phyloP scores from a whole-genome alignment of 2,888 invertebrate species.

The Sesia apiformis region DNA sequence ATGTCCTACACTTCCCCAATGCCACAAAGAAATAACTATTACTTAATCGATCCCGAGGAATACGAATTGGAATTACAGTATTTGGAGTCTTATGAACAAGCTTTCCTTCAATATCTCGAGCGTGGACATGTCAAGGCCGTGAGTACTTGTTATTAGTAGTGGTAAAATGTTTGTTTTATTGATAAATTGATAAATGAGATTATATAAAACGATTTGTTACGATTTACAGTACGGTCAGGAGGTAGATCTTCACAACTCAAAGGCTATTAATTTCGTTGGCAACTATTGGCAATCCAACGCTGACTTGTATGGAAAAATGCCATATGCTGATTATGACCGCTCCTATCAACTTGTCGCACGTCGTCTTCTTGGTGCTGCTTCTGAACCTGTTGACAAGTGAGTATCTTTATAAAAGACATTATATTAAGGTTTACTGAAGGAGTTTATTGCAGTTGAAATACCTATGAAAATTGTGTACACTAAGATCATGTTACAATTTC shows the following conservation, averaged over 20 bases:
- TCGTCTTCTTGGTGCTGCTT: slow-evolving; percentile 16
- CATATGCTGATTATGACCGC: slow-evolving; percentile 20
- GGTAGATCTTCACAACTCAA: slow-evolving; percentile 8
- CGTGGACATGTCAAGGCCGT: slow-evolving; percentile 63
- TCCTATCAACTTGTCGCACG: slow-evolving; percentile 55
- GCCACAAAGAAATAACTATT: slow-evolving; percentile 67
- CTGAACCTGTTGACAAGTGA: slow-evolving; percentile 8
- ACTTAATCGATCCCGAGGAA: slow-evolving; percentile 53
- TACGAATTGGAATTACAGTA: slow-evolving; percentile 36
- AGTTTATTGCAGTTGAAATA: background rate
- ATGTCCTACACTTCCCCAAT: slow-evolving; percentile 59
- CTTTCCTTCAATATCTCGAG: slow-evolving; percentile 45
- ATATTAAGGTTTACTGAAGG: background rate
- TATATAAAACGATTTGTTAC: slow-evolving; percentile 1
- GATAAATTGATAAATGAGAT: background rate
- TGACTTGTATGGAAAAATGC: slow-evolving; percentile 17
- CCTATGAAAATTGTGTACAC: too few species aligned
- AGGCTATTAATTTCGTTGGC: slow-evolving; percentile 49
- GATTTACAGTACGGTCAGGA: slow-evolving; percentile 6
- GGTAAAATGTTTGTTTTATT: background rate
- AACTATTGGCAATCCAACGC: slow-evolving; percentile 52
- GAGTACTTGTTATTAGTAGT: slow-evolving; percentile 27
- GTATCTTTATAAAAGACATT: slow-evolving; percentile 2
- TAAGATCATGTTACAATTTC: background rate
- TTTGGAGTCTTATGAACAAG: slow-evolving; percentile 64